Percentiles rank a stretch among this genome's conserved stretches.
Evolutionary conservation across 2,113 vertebrate species (phyloP).

Genomic region (Callaeas wilsoni): DNA sequence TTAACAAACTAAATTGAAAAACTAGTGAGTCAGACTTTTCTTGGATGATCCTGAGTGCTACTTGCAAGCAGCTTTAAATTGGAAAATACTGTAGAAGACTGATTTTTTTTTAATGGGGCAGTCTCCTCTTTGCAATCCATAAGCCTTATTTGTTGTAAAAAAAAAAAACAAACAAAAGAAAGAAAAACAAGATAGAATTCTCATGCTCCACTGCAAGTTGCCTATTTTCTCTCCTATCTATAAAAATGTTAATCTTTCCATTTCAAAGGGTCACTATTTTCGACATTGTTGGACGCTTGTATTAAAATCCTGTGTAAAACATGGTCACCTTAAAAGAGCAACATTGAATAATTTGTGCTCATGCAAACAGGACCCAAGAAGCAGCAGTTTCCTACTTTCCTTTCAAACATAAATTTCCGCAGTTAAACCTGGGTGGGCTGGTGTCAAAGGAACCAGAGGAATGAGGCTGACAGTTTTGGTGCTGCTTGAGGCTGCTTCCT

Average conservation of each 20-base stretch:
- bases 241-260: slow-evolving; percentile 70
- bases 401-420: not conserved
- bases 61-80: slow-evolving; percentile 61
- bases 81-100: slow-evolving; percentile 69
- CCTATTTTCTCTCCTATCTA: slow-evolving; percentile 47
- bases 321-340: slow-evolving; percentile 30
- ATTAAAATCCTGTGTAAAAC: slow-evolving; percentile 63
- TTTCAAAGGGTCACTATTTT: slow-evolving; percentile 66
- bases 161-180: not conserved
- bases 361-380: not conserved
- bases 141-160: slow-evolving; percentile 62
- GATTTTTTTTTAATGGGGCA: slow-evolving; percentile 69
- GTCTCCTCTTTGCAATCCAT: slow-evolving; percentile 63
- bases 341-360: not conserved
- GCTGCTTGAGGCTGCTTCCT: not conserved
- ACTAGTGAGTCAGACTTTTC: slow-evolving; percentile 73
- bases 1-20: slow-evolving; percentile 83
- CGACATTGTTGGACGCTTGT: slow-evolving; percentile 50
- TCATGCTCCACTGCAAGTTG: slow-evolving; percentile 55
- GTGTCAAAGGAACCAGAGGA: not conserved
- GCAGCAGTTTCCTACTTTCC: not conserved
- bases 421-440: not conserved
- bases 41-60: slow-evolving; percentile 53
- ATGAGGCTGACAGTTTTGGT: not conserved
- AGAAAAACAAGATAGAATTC: slow-evolving; percentile 55